Base-by-base conservation (phyloP, 2,113 vertebrate genomes). In the Engraulis encrasicolus region DNA sequence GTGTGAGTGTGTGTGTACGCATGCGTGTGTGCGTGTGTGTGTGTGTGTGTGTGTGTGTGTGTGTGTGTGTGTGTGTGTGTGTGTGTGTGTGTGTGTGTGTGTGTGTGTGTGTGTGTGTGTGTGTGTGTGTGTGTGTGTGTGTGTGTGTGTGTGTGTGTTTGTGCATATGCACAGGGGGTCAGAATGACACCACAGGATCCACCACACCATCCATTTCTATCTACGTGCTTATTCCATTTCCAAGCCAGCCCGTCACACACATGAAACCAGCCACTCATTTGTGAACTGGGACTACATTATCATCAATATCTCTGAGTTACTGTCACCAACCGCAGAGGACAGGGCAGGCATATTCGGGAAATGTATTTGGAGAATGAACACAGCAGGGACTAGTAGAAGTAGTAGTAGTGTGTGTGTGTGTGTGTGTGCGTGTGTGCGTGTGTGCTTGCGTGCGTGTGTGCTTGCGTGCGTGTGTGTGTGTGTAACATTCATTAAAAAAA, bases 191-290 rank as follows among this genome's bases (percentile, higher is more conserved):
- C 88, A 74, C 81, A 86, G 34, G 85, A 90, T 89, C 86, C 90
- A 91, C 87, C 90, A 54, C 87, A 86, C 61, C 52, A 85, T 86
- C 91, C 78, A 84, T 89, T 90, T 90, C 85, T 87, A 88, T 89
- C 88, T 87, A 88, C 88, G 87, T 90, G 87, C 88, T 86, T 86
- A 83, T 88, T 88, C 77, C 88, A 83, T 88, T 82, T 86, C 82
- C 88, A 89, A 86, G 81, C 87, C 85, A 54, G 85, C 52, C 66
- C 40, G 77, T 81, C 66, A 87, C 88, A 88, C 87, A 90, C 85
- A 88, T 81, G 85, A 90, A 87, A 87, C 84, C 85, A 78, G 86
- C 90, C 7, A 9, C 85, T 84, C 86, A 90, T 89, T 88, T 92
- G 88, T 88, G 85, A 91, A 74, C 66, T 85, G 88, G 88, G 85